These are phyloP conservation scores for Numenius arquata DNA, from an alignment of 2,113 vertebrate species.

Conservation along the genomic window DNA sequence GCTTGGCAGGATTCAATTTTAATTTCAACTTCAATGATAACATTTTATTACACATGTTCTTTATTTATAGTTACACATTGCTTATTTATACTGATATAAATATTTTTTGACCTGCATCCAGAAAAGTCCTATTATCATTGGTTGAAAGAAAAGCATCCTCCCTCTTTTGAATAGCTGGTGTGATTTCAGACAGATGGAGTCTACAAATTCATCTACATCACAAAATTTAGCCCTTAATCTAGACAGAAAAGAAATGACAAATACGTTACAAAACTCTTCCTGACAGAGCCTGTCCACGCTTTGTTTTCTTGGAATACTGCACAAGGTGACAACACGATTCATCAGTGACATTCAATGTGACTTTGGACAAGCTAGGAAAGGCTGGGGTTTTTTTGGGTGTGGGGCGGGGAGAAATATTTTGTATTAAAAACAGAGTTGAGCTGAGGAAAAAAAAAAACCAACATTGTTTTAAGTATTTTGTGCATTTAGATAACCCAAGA, in stretches of 20 bases:
- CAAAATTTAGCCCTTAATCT: conserved; percentile 11
- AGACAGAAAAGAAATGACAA: conserved; percentile 9
- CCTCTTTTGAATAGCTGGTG: background rate
- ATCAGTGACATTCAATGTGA: background rate
- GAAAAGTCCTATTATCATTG: background rate
- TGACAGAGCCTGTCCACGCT: background rate
- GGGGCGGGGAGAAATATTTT: background rate
- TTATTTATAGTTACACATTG: conserved; percentile 40
- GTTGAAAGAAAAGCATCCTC: background rate
- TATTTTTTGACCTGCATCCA: background rate
- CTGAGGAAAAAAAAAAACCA: background rate
- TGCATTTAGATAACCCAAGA: conserved; percentile 11
- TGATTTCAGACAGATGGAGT: background rate
- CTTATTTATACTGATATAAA: conserved; percentile 40
- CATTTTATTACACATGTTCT: conserved; percentile 26
- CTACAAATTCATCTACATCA: background rate
- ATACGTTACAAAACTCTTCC: background rate
- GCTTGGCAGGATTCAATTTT: conserved; percentile 59
- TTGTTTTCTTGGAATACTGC: background rate
- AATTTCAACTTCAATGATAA: conserved; percentile 61
- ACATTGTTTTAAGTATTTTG: background rate
- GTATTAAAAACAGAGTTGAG: background rate
- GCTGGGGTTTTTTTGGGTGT: background rate
- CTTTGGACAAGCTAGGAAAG: background rate
- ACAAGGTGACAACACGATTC: background rate